Evolutionary conservation across 2,888 invertebrate species (phyloP).

Genomic region (Diarsia dahlii): DNA sequence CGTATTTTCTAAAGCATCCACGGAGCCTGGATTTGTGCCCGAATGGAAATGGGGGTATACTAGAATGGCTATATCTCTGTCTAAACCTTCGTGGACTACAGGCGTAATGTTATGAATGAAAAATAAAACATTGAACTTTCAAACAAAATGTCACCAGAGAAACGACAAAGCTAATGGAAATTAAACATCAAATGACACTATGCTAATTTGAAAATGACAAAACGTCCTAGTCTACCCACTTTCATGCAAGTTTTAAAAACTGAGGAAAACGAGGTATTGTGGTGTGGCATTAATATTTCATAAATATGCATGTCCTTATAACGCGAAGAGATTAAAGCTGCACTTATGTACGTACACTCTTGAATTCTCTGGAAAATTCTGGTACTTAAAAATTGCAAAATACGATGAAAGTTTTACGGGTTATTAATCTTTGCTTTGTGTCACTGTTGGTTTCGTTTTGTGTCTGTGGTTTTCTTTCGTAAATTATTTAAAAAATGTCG

Average conservation of each 20-base stretch:
- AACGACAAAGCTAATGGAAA: slow-evolving; percentile 5
- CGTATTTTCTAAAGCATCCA: too few species aligned
- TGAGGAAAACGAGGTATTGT: slow-evolving; percentile 42
- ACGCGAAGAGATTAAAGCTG: slow-evolving; percentile 55
- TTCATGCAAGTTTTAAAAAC: slow-evolving; percentile 45
- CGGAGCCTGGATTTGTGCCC: too few species aligned
- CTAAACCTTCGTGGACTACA: too few species aligned
- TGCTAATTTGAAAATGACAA: slow-evolving; percentile 18
- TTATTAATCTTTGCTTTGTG: slow-evolving; percentile 13
- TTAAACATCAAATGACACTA: slow-evolving; percentile 32
- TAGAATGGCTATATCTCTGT: too few species aligned
- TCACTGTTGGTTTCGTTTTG: not conserved
- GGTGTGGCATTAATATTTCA: slow-evolving; percentile 52
- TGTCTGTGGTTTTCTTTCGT: not conserved
- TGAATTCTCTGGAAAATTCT: not conserved
- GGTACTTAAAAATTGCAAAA: slow-evolving; percentile 39
- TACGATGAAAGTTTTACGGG: slow-evolving; percentile 23
- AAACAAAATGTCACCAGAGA: not conserved
- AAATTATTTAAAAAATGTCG: not conserved
- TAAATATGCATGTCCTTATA: slow-evolving; percentile 58
- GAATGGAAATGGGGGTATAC: too few species aligned
- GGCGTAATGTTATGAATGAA: too few species aligned
- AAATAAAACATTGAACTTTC: not conserved
- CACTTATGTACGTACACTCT: slow-evolving; percentile 38
- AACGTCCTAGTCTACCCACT: slow-evolving; percentile 20